phyloP scores from a whole-genome alignment of 1,140 invertebrate genomes.

The Microplitis demolitor region DNA sequence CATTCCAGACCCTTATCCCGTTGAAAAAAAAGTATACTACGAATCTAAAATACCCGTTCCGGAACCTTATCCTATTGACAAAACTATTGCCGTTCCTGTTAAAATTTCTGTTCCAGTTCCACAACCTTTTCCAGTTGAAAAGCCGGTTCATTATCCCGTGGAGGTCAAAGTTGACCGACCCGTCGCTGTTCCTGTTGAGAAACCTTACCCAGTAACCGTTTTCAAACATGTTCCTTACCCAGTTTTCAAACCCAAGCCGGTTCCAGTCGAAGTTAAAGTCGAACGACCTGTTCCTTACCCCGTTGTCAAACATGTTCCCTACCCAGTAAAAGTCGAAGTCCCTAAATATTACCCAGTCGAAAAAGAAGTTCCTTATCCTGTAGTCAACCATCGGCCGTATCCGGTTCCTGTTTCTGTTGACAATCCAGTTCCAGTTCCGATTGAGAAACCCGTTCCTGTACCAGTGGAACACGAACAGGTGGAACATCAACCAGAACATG shows the following conservation, averaged over 20 bases:
- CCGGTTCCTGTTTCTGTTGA: conserved; percentile 37
- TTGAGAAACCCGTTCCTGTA: conserved; percentile 28
- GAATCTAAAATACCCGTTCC: conserved; percentile 69
- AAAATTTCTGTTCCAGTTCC: conserved; percentile 68
- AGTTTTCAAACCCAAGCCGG: conserved; percentile 65
- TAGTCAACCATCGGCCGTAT: conserved; percentile 31
- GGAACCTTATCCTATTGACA: conserved; percentile 66
- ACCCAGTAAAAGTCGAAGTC: conserved; percentile 44
- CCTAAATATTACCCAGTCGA: conserved; percentile 46
- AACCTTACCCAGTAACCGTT: conserved; percentile 53
- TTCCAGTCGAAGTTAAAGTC: conserved; percentile 67
- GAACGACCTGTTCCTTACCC: conserved; percentile 50
- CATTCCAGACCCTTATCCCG: conserved; percentile 69
- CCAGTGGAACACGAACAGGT: conserved; percentile 1
- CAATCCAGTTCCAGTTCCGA: conserved; percentile 29
- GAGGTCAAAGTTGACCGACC: conserved; percentile 67
- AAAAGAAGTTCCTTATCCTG: conserved; percentile 42
- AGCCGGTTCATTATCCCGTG: conserved; percentile 52
- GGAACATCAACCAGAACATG: conserved; percentile 33
- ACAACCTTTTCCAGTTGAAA: conserved; percentile 66
- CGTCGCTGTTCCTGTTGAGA: conserved; percentile 62
- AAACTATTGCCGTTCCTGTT: conserved; percentile 63
- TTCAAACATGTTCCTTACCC: conserved; percentile 66
- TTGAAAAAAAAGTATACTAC: conserved; percentile 69
- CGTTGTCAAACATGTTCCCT: conserved; percentile 48